A percentile compares a stretch with the other conserved stretches of the same genome.
phyloP scores from a whole-genome alignment of 2,113 vertebrate species.

The Platysternon megacephalum region DNA sequence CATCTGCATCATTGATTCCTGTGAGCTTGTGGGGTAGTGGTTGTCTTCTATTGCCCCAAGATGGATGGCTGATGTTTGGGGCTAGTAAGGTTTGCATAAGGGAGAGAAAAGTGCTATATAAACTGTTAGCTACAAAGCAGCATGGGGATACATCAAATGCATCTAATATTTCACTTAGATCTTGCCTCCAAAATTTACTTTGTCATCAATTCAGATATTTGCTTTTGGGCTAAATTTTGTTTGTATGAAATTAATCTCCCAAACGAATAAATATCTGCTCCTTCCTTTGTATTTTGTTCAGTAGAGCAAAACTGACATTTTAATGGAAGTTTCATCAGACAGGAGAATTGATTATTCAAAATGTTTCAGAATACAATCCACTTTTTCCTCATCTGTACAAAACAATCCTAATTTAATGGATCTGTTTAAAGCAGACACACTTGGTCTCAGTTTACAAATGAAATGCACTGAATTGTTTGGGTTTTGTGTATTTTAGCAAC shows the following conservation, averaged over 20 bases:
- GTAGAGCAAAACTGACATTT: background rate
- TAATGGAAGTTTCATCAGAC: background rate
- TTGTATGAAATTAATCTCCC: background rate
- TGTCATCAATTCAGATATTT: accelerated
- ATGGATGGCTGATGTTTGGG: background rate
- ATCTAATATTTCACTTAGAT: background rate
- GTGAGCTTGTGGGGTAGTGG: background rate
- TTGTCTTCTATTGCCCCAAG: background rate
- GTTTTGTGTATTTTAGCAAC: background rate
- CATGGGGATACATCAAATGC: background rate
- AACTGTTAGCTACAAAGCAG: background rate
- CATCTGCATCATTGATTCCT: background rate
- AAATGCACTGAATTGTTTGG: background rate
- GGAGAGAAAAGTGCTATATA: background rate
- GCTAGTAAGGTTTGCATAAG: background rate
- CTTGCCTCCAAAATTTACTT: background rate
- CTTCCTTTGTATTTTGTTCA: background rate
- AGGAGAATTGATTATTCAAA: background rate
- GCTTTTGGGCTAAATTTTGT: background rate
- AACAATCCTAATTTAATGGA: background rate
- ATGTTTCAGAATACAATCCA: background rate
- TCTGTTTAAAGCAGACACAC: background rate
- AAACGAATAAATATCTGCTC: background rate
- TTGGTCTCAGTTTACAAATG: background rate
- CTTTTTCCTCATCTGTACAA: background rate